Evolutionary conservation across 2,888 invertebrate genomes (phyloP).

Genomic region (Eupithecia tripunctaria): DNA sequence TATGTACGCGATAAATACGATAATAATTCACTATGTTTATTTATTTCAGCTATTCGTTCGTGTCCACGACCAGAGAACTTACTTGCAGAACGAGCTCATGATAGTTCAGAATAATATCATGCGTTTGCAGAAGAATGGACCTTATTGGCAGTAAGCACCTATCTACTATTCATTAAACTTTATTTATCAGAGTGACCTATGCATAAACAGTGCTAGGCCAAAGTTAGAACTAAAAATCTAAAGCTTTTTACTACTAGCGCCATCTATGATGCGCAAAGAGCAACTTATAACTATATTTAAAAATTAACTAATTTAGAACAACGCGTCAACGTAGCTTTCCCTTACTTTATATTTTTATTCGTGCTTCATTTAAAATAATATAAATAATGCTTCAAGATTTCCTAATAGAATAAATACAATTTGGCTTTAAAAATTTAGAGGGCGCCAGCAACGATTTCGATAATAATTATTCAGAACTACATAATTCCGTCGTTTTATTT

Average conservation of each 20-base stretch:
- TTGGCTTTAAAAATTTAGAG: not conserved
- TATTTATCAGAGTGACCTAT: not conserved
- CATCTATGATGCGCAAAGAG: not conserved
- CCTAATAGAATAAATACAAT: not conserved
- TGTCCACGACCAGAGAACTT: slow-evolving; percentile 80
- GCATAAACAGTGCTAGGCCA: not conserved
- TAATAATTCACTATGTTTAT: too few species aligned
- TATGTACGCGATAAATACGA: too few species aligned
- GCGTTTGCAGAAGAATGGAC: slow-evolving; percentile 73
- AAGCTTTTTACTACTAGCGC: not conserved
- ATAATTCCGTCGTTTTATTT: not conserved
- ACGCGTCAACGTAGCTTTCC: not conserved
- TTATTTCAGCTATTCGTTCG: slow-evolving; percentile 68
- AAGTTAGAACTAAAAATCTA: not conserved
- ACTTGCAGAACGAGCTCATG: slow-evolving; percentile 79
- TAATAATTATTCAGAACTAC: not conserved
- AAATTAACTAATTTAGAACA: not conserved
- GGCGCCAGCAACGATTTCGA: not conserved
- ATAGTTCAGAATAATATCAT: slow-evolving; percentile 79
- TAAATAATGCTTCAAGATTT: not conserved
- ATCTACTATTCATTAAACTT: not conserved
- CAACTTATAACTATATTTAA: not conserved
- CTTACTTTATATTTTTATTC: not conserved
- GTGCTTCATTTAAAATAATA: not conserved
- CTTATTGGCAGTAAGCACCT: slow-evolving; percentile 78